A percentile compares a stretch with the other conserved stretches of the same genome.
Evolutionary conservation across 2,797 vertebrate species (phyloP).

Genomic region (Microctenopoma stevenorrisi): DNA sequence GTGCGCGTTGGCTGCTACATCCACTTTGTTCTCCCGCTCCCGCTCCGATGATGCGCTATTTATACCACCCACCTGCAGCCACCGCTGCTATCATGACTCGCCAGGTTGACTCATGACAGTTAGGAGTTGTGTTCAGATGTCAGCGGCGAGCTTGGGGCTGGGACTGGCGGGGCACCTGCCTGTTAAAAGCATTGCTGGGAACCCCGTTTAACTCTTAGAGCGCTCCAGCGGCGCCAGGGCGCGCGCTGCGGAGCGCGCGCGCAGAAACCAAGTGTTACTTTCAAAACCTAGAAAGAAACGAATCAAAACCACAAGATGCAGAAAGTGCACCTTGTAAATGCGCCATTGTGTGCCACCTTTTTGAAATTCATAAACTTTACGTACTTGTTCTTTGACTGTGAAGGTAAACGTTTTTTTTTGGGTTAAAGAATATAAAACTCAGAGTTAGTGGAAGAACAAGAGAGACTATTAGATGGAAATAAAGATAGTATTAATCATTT

Average conservation of each 20-base stretch:
- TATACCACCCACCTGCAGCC: constrained; percentile 71
- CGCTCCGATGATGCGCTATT: constrained; percentile 80
- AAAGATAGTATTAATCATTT: too few relatives aligned
- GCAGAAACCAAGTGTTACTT: too few relatives aligned
- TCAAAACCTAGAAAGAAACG: too few relatives aligned
- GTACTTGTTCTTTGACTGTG: too few relatives aligned
- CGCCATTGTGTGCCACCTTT: too few relatives aligned
- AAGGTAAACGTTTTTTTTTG: too few relatives aligned
- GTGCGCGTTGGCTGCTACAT: constrained; percentile 35
- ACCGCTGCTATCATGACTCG: constrained; percentile 83
- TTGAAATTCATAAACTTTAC: too few relatives aligned
- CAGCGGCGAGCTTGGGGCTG: constrained; percentile 77
- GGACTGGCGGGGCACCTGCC: constrained; percentile 94
- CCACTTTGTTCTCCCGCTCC: constrained; percentile 28
- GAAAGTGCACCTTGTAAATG: background rate
- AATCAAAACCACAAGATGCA: too few relatives aligned
- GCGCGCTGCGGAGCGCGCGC: constrained; percentile 49
- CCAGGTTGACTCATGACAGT: constrained; percentile 84
- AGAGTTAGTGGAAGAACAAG: too few relatives aligned
- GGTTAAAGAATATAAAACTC: too few relatives aligned
- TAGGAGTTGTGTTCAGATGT: constrained; percentile 85
- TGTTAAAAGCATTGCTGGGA: constrained; percentile 88
- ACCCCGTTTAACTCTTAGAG: constrained; percentile 91
- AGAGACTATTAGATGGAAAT: too few relatives aligned
- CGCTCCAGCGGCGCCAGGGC: constrained; percentile 55